Percentiles rank a stretch among this genome's conserved stretches.
Evolutionary conservation across 2,888 invertebrate genomes (phyloP).

Genomic region (Polydrusus cervinus): DNA sequence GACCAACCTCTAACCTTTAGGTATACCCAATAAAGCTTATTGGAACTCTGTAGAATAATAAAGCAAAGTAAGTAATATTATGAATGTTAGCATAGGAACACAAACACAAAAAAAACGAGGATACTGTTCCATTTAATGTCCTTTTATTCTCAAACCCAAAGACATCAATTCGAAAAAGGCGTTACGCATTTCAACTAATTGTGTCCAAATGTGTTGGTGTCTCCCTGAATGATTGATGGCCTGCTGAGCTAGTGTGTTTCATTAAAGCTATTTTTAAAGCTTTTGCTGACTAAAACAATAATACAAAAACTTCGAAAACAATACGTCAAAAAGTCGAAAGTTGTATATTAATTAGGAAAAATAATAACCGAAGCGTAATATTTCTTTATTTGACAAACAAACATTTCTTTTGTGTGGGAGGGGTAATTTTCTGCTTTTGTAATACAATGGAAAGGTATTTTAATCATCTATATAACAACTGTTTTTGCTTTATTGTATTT

Average conservation of each 20-base stretch:
- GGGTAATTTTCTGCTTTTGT: background rate
- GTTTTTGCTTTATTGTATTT: no score
- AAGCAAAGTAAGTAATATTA: background rate
- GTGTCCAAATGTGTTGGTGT: constrained; percentile 55
- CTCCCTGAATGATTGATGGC: constrained; percentile 54
- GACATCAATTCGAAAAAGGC: constrained; percentile 53
- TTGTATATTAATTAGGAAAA: constrained; percentile 7
- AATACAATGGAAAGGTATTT: no score
- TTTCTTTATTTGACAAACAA: constrained; percentile 3
- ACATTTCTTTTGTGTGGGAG: background rate
- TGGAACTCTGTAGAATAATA: no score
- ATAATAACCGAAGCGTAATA: background rate
- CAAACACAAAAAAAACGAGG: constrained; percentile 25
- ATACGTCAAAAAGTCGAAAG: constrained; percentile 10
- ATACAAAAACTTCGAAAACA: constrained; percentile 16
- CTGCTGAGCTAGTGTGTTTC: constrained; percentile 48
- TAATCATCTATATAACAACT: no score
- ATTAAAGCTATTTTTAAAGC: constrained; percentile 45
- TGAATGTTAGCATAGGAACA: background rate
- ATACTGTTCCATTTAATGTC: constrained; percentile 39
- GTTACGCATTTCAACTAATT: constrained; percentile 53
- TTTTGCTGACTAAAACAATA: constrained; percentile 21
- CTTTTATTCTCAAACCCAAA: constrained; percentile 44
- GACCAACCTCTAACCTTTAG: no score
- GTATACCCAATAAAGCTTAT: no score